Evolutionary conservation across 2,888 invertebrate species (phyloP).

Genomic region (Rotaria socialis): DNA sequence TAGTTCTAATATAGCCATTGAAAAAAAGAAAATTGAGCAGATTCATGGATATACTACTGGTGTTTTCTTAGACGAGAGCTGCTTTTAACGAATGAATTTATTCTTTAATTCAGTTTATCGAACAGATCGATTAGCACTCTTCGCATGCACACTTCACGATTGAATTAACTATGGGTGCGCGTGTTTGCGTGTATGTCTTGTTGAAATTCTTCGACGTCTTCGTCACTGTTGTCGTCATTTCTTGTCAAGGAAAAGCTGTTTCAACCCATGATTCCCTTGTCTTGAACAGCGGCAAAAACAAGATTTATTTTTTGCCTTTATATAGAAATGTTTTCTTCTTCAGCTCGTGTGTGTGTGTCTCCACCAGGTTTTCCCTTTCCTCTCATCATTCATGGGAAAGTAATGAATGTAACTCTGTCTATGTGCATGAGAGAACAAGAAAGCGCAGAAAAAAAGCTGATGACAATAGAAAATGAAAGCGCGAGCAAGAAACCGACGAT

Average conservation of each 20-base stretch:
- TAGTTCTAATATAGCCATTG: not conserved
- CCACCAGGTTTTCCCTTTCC: not conserved
- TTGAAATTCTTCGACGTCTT: too few species aligned
- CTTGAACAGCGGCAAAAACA: too few species aligned
- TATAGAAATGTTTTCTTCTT: not conserved
- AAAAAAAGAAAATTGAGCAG: not conserved
- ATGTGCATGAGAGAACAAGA: not conserved
- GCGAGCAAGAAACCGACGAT: not conserved
- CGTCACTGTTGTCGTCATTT: too few species aligned
- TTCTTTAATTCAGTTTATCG: not conserved
- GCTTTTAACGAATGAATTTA: not conserved
- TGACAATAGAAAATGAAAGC: not conserved
- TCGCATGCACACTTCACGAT: not conserved
- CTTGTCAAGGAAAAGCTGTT: too few species aligned
- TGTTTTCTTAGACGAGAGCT: not conserved
- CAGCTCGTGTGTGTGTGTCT: not conserved
- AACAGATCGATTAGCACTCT: not conserved
- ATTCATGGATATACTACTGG: not conserved
- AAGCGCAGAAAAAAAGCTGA: not conserved
- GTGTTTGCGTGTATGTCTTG: not conserved
- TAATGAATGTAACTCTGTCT: not conserved
- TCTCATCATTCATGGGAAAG: not conserved
- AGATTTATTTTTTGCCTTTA: not conserved
- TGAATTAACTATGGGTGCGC: not conserved
- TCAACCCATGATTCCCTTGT: not conserved